Conservation (phyloP, 2,888 invertebrate genomes). For the Venusia cambrica region DNA sequence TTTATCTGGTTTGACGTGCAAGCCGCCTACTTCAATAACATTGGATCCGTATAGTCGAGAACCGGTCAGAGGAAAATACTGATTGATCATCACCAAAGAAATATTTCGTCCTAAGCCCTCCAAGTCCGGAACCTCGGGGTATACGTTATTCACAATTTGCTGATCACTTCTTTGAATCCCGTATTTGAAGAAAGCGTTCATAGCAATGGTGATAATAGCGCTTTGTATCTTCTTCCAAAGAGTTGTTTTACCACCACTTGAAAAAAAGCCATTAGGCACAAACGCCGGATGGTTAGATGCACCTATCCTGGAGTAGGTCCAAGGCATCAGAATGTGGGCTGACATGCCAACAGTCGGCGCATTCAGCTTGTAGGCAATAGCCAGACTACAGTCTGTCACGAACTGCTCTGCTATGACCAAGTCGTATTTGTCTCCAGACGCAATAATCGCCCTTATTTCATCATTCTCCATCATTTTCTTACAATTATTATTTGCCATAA, state of each 20-base stretch:
- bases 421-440: conserved; percentile 66
- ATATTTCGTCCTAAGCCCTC: conserved; percentile 44
- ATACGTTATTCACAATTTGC: conserved; percentile 33
- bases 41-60: conserved; percentile 65
- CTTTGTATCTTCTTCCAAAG: conserved; percentile 67
- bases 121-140: conserved; percentile 39
- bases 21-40: conserved; percentile 77
- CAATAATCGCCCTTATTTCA: conserved; percentile 34
- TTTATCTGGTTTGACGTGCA: conserved; percentile 50
- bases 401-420: conserved; percentile 78
- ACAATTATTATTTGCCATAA: conserved; percentile 37
- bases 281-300: conserved; percentile 79
- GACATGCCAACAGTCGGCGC: conserved; percentile 76
- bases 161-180: conserved; percentile 40
- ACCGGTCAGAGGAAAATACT: conserved; percentile 75
- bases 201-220: conserved; percentile 41
- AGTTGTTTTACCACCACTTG: conserved; percentile 56
- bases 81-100: conserved; percentile 60
- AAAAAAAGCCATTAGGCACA: conserved; percentile 75
- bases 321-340: conserved; percentile 77
- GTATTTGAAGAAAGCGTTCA: conserved; percentile 37
- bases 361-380: conserved; percentile 71
- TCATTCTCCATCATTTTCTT: conserved; percentile 32
- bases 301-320: conserved; percentile 78
- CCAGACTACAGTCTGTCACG: conserved; percentile 79